Evolutionary conservation across 2,113 vertebrate species (phyloP).

Genomic region (Carollia perspicillata): DNA sequence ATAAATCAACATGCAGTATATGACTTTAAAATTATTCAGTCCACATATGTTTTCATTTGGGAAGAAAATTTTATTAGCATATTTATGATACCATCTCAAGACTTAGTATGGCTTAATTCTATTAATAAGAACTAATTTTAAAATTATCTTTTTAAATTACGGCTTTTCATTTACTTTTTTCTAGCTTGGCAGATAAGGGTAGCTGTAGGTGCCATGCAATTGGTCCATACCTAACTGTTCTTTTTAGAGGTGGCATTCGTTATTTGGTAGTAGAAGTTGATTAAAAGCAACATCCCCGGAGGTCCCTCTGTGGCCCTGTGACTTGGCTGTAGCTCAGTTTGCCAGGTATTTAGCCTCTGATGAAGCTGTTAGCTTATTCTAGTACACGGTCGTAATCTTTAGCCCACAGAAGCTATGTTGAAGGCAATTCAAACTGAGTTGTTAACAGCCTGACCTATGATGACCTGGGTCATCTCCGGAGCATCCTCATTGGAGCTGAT

Average conservation of each 20-base stretch:
- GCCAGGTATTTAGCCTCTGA: background rate
- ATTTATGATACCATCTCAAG: slow-evolving; percentile 77
- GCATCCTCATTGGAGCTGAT: background rate
- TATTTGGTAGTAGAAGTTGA: background rate
- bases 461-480: background rate
- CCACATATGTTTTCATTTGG: slow-evolving; percentile 75
- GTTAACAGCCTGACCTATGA: background rate
- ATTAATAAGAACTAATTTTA: slow-evolving; percentile 82
- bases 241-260: background rate
- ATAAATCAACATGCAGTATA: slow-evolving; percentile 69
- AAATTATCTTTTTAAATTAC: slow-evolving; percentile 79
- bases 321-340: background rate
- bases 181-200: slow-evolving; percentile 45
- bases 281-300: slow-evolving; percentile 24
- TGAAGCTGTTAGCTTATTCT: background rate
- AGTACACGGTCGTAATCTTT: background rate
- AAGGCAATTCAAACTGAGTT: background rate
- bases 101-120: slow-evolving; percentile 78
- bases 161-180: slow-evolving; percentile 68
- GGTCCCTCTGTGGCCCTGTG: background rate
- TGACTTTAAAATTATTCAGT: slow-evolving; percentile 71
- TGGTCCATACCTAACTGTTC: slow-evolving; percentile 30
- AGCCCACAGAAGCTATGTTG: background rate
- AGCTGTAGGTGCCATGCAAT: background rate
- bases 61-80: slow-evolving; percentile 74